phyloP scores from a whole-genome alignment of 2,113 vertebrate genomes.

The Pelecanus crispus region DNA sequence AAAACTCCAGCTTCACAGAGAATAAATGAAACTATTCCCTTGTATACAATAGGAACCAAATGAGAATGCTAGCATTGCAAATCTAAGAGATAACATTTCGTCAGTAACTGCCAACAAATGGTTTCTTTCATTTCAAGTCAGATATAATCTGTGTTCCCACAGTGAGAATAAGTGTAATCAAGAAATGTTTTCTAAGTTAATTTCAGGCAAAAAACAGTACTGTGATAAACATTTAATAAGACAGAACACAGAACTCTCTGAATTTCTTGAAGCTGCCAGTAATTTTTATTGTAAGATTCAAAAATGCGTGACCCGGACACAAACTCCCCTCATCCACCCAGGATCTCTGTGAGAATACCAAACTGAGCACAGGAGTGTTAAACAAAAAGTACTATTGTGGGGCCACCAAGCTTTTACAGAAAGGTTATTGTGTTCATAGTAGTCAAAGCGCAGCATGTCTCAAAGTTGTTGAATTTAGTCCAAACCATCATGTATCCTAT shows the following conservation, averaged over 20 bases:
- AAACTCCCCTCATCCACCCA: not conserved
- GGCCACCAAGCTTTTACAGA: conserved; percentile 12
- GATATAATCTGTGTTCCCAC: conserved; percentile 35
- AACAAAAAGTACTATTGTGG: conserved; percentile 38
- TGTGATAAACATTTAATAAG: conserved; percentile 30
- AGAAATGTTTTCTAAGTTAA: conserved; percentile 28
- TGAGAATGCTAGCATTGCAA: not conserved
- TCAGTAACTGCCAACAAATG: conserved; percentile 1
- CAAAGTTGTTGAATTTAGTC: conserved; percentile 4
- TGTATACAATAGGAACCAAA: not conserved
- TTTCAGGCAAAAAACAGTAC: not conserved
- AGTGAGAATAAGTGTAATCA: conserved; percentile 9
- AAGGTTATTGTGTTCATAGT: conserved; percentile 19
- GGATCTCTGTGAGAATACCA: conserved; percentile 29
- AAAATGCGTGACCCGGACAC: conserved; percentile 18
- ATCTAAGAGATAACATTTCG: not conserved
- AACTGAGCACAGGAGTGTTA: not conserved
- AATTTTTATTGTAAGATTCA: conserved; percentile 26
- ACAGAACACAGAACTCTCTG: conserved; percentile 44
- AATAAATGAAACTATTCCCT: not conserved
- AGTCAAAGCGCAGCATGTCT: not conserved
- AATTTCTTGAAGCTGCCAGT: conserved; percentile 4
- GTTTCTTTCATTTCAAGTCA: conserved; percentile 33
- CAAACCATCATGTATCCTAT: not conserved
- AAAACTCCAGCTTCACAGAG: not conserved